Conservation (phyloP, 1,140 invertebrate genomes). For the Penaeus vannamei region DNA sequence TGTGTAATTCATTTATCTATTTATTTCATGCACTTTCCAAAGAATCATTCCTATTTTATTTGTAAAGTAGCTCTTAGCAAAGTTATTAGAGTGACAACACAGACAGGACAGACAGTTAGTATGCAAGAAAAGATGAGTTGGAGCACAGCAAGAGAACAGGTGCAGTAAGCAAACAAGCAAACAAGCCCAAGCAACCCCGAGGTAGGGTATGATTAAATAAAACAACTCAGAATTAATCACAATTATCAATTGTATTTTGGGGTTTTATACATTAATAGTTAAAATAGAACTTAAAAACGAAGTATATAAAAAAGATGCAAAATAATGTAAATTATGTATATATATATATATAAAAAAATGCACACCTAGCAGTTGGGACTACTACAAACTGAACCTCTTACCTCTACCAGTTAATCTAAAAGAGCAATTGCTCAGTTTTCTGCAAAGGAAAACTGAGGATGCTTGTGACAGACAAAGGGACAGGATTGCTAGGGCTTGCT, state of each 20-base stretch:
- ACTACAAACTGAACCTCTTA: slow-evolving; percentile 43
- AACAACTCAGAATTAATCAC: slow-evolving; percentile 47
- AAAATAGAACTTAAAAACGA: no score
- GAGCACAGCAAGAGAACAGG: background rate
- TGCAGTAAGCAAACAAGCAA: background rate
- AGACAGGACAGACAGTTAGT: background rate
- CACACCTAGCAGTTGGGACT: slow-evolving; percentile 45
- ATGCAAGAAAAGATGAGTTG: background rate
- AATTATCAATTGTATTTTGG: slow-evolving; percentile 52
- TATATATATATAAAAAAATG: slow-evolving; percentile 47
- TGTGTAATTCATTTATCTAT: no score
- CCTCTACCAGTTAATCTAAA: slow-evolving; percentile 23
- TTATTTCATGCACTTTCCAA: no score
- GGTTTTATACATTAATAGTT: slow-evolving; percentile 33
- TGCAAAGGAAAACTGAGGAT: slow-evolving; percentile 56
- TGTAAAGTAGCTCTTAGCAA: no score
- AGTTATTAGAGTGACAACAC: background rate
- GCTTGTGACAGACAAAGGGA: slow-evolving; percentile 2
- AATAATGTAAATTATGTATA: slow-evolving; percentile 38
- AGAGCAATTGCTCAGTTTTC: slow-evolving; percentile 55
- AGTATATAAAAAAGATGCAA: slow-evolving; percentile 4
- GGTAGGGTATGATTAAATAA: slow-evolving; percentile 49
- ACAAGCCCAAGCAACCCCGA: slow-evolving; percentile 62
- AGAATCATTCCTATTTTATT: no score
- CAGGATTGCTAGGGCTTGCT: slow-evolving; percentile 59